Conservation (phyloP, 2,888 invertebrate genomes). For the Lottia scabra region DNA sequence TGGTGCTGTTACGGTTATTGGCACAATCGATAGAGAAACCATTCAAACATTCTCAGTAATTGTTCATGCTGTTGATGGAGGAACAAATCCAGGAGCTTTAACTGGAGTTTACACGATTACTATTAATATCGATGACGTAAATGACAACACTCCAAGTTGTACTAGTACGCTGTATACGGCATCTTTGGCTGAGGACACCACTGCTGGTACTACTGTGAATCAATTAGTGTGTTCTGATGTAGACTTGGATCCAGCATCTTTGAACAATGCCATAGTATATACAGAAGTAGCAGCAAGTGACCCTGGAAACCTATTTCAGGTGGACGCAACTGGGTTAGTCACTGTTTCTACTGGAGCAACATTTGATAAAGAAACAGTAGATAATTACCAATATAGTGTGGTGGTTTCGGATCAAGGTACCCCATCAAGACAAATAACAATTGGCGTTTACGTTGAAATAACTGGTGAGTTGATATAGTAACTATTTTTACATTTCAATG, state of each 20-base stretch:
- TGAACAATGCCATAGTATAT: constrained; percentile 39
- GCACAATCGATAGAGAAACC: constrained; percentile 42
- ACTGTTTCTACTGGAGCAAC: constrained; percentile 29
- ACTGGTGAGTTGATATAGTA: constrained; percentile 8
- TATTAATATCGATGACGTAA: constrained; percentile 26
- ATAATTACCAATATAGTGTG: constrained; percentile 34
- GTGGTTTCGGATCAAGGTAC: constrained; percentile 22
- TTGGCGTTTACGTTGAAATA: constrained; percentile 15
- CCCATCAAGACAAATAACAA: constrained; percentile 11
- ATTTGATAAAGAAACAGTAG: constrained; percentile 40
- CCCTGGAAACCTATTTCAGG: constrained; percentile 21
- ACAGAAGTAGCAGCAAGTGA: constrained; percentile 22
- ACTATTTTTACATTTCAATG: too few relatives aligned
- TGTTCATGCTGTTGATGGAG: constrained; percentile 85
- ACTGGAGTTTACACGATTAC: constrained; percentile 34
- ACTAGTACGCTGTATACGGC: not conserved
- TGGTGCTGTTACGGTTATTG: constrained; percentile 37
- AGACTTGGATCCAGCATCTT: constrained; percentile 31
- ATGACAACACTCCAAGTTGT: constrained; percentile 29
- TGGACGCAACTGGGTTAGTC: constrained; percentile 28
- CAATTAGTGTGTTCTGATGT: constrained; percentile 33
- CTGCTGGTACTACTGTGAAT: constrained; percentile 22
- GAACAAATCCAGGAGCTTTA: constrained; percentile 14
- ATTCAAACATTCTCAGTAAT: constrained; percentile 15
- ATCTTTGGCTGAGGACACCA: constrained; percentile 3